A percentile compares a stretch with the other conserved stretches of the same genome.
Conservation (phyloP, 2,888 invertebrate species). For the Oxytorus armatus region DNA sequence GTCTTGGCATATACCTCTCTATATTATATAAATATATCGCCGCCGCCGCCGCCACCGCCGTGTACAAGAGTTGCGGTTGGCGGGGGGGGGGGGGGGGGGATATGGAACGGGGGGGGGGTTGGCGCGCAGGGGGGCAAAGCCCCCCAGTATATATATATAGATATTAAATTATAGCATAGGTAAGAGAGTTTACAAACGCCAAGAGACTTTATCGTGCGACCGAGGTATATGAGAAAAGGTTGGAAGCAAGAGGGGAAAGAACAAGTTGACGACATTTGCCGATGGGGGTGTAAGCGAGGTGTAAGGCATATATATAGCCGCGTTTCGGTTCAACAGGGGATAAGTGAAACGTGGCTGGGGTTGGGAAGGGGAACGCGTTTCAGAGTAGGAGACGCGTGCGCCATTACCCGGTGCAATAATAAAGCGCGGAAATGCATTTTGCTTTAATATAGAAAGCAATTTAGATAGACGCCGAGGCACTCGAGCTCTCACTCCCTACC, state of each 20-base stretch:
- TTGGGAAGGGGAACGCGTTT: no score
- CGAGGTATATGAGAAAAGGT: conserved; percentile 14
- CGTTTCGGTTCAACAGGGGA: conserved; percentile 36
- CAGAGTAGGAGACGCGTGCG: conserved; percentile 45
- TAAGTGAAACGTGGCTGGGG: conserved; percentile 30
- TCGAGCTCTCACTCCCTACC: conserved; percentile 11
- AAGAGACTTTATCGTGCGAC: conserved; percentile 13
- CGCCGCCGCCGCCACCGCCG: no score
- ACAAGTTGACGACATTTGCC: conserved; percentile 54
- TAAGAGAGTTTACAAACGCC: conserved; percentile 17
- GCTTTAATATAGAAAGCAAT: conserved; percentile 78
- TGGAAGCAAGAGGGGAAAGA: conserved; percentile 21
- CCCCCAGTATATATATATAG: no score
- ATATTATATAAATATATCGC: no score
- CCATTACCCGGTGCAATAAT: conserved; percentile 73
- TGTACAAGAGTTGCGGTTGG: no score
- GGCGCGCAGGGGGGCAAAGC: no score
- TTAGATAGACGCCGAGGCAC: conserved; percentile 71
- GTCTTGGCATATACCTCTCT: background rate
- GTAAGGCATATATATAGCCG: background rate
- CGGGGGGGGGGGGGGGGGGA: no score
- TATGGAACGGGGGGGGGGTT: no score
- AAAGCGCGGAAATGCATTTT: conserved; percentile 76
- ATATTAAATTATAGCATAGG: background rate
- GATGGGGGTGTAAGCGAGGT: conserved; percentile 21